Evolutionary conservation across 2,797 vertebrate genomes (phyloP), one percentile per base, ranked within the genome.

Genomic region (Macrochelys suwanniensis): DNA sequence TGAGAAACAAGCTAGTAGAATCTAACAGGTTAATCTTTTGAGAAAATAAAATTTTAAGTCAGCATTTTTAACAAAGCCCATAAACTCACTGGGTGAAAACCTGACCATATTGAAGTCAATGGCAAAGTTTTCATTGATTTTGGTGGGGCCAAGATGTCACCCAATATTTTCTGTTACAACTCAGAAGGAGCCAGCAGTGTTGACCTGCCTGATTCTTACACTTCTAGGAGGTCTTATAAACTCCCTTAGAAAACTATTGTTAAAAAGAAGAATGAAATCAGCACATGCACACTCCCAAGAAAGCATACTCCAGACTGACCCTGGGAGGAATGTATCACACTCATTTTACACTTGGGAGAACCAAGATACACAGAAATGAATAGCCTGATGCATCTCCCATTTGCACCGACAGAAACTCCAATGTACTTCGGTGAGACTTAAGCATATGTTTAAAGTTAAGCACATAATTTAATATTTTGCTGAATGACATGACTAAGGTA

Each of bases 21-120:
- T 28, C 49, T 49, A 7, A 21, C 11, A 23, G 2, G 1, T 88
- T 25, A 82, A n/a, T 50, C n/a, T 76, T 91, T 78, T 59, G 61
- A 95, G 77, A 81, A 95, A 95, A 79, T 4, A 59, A 33, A 28
- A 82, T 90, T 87, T 87, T 74, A 74, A 42, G 5, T 42, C 68
- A 74, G 68, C 11, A 74, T 74, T 74, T 61, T 42, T 25, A 74
- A 74, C 37, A 42, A 23, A 71, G 21, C n/a, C 17, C n/a, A 53
- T 53, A 25, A 25, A 74, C 37, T 42, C 19, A 74, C 37, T 37
- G 56, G 26, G 26, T 57, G 26, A 57, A 57, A 57, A 57, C 11
- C 56, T 61, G 59, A 16, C 59, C 31, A 13, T 33, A 16, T 12
- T 25, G 68, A 45, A 74, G 68, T 74, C 37, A 74, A 42, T 74